Evolutionary conservation across 2,797 vertebrate species (phyloP).

Genomic region (Hirundo rustica): DNA sequence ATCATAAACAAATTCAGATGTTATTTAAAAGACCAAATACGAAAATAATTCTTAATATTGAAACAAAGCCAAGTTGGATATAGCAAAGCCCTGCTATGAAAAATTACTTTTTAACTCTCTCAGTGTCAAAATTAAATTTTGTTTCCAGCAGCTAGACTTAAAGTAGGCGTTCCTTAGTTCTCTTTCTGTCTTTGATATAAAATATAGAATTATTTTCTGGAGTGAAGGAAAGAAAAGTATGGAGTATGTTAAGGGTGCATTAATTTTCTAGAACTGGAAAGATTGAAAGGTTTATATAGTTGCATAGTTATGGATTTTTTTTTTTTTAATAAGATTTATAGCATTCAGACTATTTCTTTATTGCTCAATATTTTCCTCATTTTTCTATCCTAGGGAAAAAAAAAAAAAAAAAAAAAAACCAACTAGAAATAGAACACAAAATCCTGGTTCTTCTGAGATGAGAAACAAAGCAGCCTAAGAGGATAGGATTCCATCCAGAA

Average conservation of each 20-base stretch:
- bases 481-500: background rate
- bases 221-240: background rate
- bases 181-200: background rate
- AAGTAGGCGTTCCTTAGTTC: background rate
- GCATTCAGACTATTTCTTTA: background rate
- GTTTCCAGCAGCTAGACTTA: background rate
- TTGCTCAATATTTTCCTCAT: background rate
- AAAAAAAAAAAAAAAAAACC: background rate
- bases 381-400: background rate
- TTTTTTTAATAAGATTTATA: background rate
- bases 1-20: background rate
- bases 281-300: background rate
- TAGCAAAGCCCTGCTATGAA: background rate
- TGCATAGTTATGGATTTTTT: background rate
- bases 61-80: background rate
- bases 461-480: background rate
- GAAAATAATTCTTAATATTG: background rate
- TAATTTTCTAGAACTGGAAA: background rate
- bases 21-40: background rate
- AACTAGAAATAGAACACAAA: background rate
- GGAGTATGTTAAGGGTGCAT: background rate
- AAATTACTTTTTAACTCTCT: background rate
- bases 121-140: background rate
- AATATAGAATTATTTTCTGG: background rate
- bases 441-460: background rate